Conservation (phyloP, 2,888 invertebrate species). For the Agrochola macilenta region DNA sequence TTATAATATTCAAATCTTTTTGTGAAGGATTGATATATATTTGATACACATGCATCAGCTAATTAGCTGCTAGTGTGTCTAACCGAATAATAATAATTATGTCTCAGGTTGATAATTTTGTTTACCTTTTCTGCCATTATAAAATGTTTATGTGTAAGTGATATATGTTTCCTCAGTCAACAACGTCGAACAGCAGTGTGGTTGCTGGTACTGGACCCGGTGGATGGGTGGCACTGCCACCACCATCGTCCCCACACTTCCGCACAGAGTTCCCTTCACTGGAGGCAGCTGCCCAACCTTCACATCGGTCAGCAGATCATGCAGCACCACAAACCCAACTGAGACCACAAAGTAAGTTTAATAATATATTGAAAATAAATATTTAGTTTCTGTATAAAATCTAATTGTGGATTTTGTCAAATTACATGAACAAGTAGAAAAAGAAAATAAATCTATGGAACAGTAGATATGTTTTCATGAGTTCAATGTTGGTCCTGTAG, state of each 20-base stretch:
- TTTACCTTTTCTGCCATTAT: background rate
- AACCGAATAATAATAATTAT: background rate
- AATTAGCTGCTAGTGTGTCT: too few relatives aligned
- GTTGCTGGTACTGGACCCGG: slow-evolving; percentile 89
- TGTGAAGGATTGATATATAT: background rate
- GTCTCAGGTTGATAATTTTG: background rate
- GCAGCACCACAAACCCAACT: slow-evolving; percentile 83
- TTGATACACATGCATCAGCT: too few relatives aligned
- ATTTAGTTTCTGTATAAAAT: background rate
- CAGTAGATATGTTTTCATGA: background rate
- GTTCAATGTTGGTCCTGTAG: too few relatives aligned
- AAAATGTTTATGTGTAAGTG: background rate
- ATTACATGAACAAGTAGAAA: background rate
- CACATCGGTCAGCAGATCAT: slow-evolving; percentile 86
- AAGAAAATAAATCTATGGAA: background rate
- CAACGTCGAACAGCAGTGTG: slow-evolving; percentile 91
- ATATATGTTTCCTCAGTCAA: slow-evolving; percentile 79
- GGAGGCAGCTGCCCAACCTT: slow-evolving; percentile 93
- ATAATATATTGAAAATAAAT: slow-evolving; percentile 19
- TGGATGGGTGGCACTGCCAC: slow-evolving; percentile 90
- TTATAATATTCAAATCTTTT: background rate
- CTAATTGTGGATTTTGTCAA: background rate
- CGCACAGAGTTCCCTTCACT: slow-evolving; percentile 99
- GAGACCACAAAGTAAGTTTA: slow-evolving; percentile 87
- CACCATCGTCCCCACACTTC: slow-evolving; percentile 96